phyloP scores from a whole-genome alignment of 2,888 invertebrate genomes.

The Apeira syringaria region DNA sequence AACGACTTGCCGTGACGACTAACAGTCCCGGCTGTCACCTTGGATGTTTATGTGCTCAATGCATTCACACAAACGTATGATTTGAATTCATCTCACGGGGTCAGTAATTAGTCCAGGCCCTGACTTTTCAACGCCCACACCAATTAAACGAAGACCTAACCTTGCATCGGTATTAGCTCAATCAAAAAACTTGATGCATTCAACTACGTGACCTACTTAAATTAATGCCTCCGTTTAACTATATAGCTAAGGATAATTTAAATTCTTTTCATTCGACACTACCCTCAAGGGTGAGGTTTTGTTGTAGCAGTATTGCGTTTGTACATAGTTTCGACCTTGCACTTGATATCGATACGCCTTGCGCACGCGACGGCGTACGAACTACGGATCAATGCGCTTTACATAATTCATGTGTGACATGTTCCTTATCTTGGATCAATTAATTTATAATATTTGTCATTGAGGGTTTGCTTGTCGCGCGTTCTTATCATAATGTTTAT shows the following conservation, averaged over 20 bases:
- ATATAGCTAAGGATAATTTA: slow-evolving; percentile 10
- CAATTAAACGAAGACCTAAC: slow-evolving; percentile 44
- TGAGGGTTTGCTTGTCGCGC: slow-evolving; percentile 9
- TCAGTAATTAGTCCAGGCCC: slow-evolving; percentile 53
- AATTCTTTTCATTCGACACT: slow-evolving; percentile 2
- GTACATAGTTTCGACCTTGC: slow-evolving; percentile 33
- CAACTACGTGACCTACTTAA: slow-evolving; percentile 22
- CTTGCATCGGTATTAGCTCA: slow-evolving; percentile 23
- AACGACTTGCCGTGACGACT: slow-evolving; percentile 41
- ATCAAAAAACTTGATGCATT: slow-evolving; percentile 27
- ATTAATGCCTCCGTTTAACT: slow-evolving; percentile 26
- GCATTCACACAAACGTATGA: slow-evolving; percentile 45
- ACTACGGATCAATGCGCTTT: slow-evolving; percentile 44
- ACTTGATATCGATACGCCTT: slow-evolving; percentile 45
- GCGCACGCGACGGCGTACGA: slow-evolving; percentile 42
- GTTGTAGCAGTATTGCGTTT: slow-evolving; percentile 16
- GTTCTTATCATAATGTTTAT: slow-evolving; percentile 8
- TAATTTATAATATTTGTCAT: slow-evolving; percentile 28
- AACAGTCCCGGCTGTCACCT: slow-evolving; percentile 47
- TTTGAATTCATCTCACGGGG: slow-evolving; percentile 46
- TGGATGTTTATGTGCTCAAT: slow-evolving; percentile 47
- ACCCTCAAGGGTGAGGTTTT: no score
- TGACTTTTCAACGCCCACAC: slow-evolving; percentile 54
- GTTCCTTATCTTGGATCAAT: slow-evolving; percentile 28
- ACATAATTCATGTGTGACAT: slow-evolving; percentile 31